Conservation (phyloP, 2,888 invertebrate species). For the Lysandra coridon region DNA sequence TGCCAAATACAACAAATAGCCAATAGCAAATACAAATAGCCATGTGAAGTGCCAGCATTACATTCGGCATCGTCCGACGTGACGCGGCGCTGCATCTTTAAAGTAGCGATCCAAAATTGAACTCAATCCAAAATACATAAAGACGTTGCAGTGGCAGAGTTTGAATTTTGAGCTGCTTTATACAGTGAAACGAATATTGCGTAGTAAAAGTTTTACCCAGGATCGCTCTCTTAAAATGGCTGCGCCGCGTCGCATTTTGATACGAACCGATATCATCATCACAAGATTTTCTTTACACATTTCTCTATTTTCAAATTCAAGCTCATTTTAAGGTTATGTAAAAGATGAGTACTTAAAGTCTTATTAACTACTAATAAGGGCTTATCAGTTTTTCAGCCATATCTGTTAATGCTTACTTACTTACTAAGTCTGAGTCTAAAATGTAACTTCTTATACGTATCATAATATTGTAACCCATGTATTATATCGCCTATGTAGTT, state of each 20-base stretch:
- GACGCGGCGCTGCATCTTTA: background rate
- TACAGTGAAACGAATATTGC: background rate
- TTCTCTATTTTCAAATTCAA: background rate
- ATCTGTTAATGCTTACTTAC: conserved; percentile 12
- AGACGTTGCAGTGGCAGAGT: background rate
- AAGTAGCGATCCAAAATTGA: background rate
- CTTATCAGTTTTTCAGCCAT: background rate
- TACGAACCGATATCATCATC: background rate
- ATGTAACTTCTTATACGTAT: conserved; percentile 20
- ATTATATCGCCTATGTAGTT: conserved; percentile 9
- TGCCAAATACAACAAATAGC: too few species aligned
- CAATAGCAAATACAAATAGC: too few species aligned
- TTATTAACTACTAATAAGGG: background rate
- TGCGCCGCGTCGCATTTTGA: background rate
- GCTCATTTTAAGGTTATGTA: background rate
- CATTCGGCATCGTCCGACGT: background rate
- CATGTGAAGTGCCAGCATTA: too few species aligned
- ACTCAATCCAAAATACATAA: background rate
- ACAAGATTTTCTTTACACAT: background rate
- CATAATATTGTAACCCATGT: conserved; percentile 1
- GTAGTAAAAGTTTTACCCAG: background rate
- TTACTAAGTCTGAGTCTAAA: conserved; percentile 3
- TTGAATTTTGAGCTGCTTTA: background rate
- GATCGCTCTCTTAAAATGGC: background rate
- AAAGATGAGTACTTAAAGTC: background rate